phyloP scores from a whole-genome alignment of 92 coral and sea anemone species.

The Porites cylindrica region DNA sequence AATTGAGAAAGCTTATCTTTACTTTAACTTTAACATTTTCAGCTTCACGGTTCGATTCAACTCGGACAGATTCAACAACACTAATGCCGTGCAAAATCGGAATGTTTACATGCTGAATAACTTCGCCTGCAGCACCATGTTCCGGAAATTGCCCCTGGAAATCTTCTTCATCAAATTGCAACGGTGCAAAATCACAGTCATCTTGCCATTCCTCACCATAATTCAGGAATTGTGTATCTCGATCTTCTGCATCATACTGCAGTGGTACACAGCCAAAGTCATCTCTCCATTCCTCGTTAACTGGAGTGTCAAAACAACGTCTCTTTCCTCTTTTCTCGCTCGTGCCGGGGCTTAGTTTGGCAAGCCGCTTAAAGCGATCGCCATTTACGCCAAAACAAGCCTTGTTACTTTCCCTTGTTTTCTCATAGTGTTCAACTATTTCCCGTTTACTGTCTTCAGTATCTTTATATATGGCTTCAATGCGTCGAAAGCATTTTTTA shows the following conservation, averaged over 20 bases:
- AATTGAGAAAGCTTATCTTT: slow-evolving; percentile 23
- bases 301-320: slow-evolving; percentile 31
- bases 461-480: slow-evolving; percentile 28
- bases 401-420: slow-evolving; percentile 29
- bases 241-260: slow-evolving; percentile 1
- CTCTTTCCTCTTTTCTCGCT: slow-evolving; percentile 28
- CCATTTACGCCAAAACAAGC: slow-evolving; percentile 32
- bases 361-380: slow-evolving; percentile 27
- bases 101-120: slow-evolving; percentile 15
- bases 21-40: slow-evolving; percentile 30
- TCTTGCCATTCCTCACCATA: slow-evolving; percentile 7
- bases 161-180: slow-evolving; percentile 34
- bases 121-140: slow-evolving; percentile 23
- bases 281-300: slow-evolving; percentile 1
- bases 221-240: not conserved
- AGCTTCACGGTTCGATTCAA: slow-evolving; percentile 30
- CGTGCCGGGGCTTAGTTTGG: slow-evolving; percentile 35
- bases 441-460: slow-evolving; percentile 38
- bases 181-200: slow-evolving; percentile 26
- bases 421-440: slow-evolving; percentile 29
- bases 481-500: slow-evolving; percentile 30
- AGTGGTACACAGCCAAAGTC: not conserved
- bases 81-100: slow-evolving; percentile 12
- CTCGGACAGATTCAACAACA: slow-evolving; percentile 28
- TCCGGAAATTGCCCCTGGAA: slow-evolving; percentile 21